Base-by-base conservation (phyloP, 1,140 invertebrate species). In the Eupristina koningsbergeri region DNA sequence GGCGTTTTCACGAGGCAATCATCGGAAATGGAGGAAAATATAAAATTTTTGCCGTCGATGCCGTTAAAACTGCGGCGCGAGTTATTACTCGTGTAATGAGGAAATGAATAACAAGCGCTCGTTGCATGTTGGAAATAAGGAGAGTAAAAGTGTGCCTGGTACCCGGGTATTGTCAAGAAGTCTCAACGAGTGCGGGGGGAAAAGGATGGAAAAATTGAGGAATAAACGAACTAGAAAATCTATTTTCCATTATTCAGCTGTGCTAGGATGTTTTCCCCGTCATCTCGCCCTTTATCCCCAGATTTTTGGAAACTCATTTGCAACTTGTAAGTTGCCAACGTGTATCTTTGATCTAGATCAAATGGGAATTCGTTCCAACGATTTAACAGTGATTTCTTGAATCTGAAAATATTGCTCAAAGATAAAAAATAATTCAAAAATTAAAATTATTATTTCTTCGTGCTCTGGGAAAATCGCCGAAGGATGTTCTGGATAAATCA, bases 71-170 rank as follows among this genome's bases (percentile, higher is more conserved):
- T 67, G 8, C 26, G 17, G 19, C 19, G 17, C 19, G 19, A 67
- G 15, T 67, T 67, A 67, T 67, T 19, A 36, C 11, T 36, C 5
- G 7, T 22, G 34, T 19, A 67, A 67, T 22, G 29, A 67, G 34
- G 34, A 67, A 67, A 31, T 64, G 63, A 64, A 15, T 64, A 64
- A 64, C n/a, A 29, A 64, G 63, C 63, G 58, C n/a, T 15, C 3
- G 58, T 50, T 50, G 47, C 8, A 50, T 17, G 47, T 17, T 50
- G 47, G 47, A 8, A 61, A 64, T 34, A 34, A 31, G n/a, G 31
- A 64, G 61, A 64, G 31, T 64, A 64, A 64, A 64, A 64, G 31
- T 64, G 61, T 64, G 61, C n/a, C 61, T 31, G 61, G 31, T 64
- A 64, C 61, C 31, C 61, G 31, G 3, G 61, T 17, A 58, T 31